Percentiles rank a stretch among this genome's conserved stretches.
phyloP scores from a whole-genome alignment of 2,888 invertebrate species.

The Polydrusus cervinus region DNA sequence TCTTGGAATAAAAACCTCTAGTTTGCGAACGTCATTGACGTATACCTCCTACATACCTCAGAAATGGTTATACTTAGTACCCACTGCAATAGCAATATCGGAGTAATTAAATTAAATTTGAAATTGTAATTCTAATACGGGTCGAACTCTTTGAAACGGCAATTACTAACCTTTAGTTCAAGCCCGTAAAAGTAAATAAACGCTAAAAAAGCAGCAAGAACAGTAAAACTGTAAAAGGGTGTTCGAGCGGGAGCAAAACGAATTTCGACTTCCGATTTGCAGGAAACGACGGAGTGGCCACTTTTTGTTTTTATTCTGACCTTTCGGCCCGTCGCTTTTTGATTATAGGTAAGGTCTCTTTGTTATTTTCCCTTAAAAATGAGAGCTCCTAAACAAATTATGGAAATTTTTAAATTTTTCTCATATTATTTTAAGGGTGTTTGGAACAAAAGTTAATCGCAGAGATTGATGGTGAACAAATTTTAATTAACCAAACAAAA shows the following conservation, averaged over 20 bases:
- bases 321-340: conserved; percentile 12
- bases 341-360: conserved; percentile 13
- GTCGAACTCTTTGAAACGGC: conserved; percentile 23
- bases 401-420: too few species aligned
- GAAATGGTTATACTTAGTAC: too few species aligned
- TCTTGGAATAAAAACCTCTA: too few species aligned
- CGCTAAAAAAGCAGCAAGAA: conserved; percentile 34
- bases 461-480: too few species aligned
- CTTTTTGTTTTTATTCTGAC: conserved; percentile 21
- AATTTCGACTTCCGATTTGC: conserved; percentile 49
- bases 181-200: conserved; percentile 42
- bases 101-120: conserved; percentile 3
- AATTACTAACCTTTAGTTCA: conserved; percentile 44
- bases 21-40: too few species aligned
- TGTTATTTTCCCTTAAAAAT: conserved; percentile 12
- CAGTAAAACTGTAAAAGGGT: conserved; percentile 35
- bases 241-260: conserved; percentile 42
- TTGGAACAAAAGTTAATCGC: too few species aligned
- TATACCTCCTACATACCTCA: too few species aligned
- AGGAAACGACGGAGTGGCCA: conserved; percentile 30
- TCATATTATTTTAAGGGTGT: too few species aligned
- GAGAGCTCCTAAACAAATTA: too few species aligned
- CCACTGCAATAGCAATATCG: background rate
- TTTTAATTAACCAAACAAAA: too few species aligned
- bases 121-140: conserved; percentile 1